A percentile compares a stretch with the other conserved stretches of the same genome.
phyloP scores from a whole-genome alignment of 2,113 vertebrate species.

The Nyctibius bracteatus region DNA sequence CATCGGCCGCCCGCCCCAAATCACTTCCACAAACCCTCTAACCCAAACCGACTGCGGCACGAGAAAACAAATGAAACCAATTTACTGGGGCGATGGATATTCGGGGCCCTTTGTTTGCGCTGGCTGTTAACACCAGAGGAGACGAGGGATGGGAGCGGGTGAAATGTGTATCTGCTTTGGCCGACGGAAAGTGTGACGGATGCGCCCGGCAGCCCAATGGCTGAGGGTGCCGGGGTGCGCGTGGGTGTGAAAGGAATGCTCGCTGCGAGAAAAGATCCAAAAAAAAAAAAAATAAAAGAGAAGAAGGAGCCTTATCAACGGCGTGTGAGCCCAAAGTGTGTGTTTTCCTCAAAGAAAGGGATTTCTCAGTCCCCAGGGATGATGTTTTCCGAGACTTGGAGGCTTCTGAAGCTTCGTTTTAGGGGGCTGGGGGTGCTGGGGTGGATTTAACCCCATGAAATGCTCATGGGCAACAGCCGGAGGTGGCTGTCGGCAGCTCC shows the following conservation, averaged over 20 bases:
- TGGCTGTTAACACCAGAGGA: constrained; percentile 36
- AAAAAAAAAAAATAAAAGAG: neutral
- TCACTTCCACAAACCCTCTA: neutral
- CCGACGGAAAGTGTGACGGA: constrained; percentile 34
- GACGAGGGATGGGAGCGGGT: neutral
- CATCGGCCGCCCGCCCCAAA: neutral
- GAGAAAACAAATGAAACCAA: neutral
- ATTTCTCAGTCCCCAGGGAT: neutral
- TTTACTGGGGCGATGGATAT: neutral
- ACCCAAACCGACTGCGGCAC: neutral
- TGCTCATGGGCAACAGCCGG: neutral
- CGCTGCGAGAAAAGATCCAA: neutral
- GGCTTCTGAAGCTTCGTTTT: neutral
- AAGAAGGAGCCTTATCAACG: neutral
- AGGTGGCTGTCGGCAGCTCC: fast-evolving
- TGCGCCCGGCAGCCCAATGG: neutral
- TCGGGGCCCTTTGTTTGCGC: constrained; percentile 17
- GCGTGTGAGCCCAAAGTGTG: neutral
- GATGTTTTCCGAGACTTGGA: neutral
- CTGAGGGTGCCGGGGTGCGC: neutral
- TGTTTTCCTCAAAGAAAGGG: neutral
- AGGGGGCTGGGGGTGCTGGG: neutral
- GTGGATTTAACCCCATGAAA: neutral
- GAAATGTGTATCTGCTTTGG: constrained; percentile 32
- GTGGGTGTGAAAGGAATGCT: constrained; percentile 54